Evolutionary conservation across 2,888 invertebrate species (phyloP), one percentile per base, ranked within the genome.

Genomic region (Melitaea athalia): DNA sequence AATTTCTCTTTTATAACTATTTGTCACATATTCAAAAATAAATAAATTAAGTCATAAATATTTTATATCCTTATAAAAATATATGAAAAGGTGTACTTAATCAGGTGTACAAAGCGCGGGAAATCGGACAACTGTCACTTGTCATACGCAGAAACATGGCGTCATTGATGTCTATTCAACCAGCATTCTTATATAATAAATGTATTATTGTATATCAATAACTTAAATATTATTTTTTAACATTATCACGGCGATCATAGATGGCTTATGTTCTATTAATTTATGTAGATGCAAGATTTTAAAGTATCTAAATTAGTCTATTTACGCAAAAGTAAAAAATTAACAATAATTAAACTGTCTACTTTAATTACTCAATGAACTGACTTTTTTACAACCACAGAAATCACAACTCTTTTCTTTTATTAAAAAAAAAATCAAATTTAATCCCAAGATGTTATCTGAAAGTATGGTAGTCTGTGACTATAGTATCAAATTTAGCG

Each of bases 71-170:
- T 59, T 63, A 72, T 70, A 68, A 70, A 12, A 69, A 67, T 68
- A 70, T 53, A 60, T 63, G 50, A 70, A 73, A 72, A 72, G 68
- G 69, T 64, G 70, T 67, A 70, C 72, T 63, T 68, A 71, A 71
- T 74, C 71, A 72, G 55, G 69, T 82, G 79, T 78, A 78, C 80
- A 62, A 80, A 78, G 76, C 77, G 78, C 79, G 82, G 81, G 78
- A 81, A 82, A 81, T 79, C 75, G 85, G 87, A 85, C 87, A 86
- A 83, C 84, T 85, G 86, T 83, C 86, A 86, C 76, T 72, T 85
- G 84, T 82, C 83, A 82, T 67, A 77, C 75, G 76, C 75, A 79
- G 71, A 76, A 77, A 81, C 76, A 77, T 73, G 74, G 68, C 70
- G 72, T 73, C 76, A 61, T 66, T 66, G 71, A 61, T 61, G 70